These are phyloP conservation scores for Fratercula arctica DNA, from an alignment of 2,797 vertebrate genomes.

Conservation along the genomic window DNA sequence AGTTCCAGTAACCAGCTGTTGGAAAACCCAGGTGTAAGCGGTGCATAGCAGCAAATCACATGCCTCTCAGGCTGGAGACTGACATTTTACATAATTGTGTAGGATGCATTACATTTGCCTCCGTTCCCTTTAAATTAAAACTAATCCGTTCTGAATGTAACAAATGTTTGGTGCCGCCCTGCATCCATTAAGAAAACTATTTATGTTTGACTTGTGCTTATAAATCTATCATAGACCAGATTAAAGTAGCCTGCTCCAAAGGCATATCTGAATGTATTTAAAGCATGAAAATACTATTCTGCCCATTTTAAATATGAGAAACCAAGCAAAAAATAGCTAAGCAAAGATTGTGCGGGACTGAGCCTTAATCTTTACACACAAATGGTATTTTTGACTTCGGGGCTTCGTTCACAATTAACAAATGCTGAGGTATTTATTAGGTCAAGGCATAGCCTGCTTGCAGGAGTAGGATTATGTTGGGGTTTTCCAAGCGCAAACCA, in stretches of 20 bases:
- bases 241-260: neutral
- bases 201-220: neutral
- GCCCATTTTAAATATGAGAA: neutral
- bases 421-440: neutral
- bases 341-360: neutral
- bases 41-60: neutral
- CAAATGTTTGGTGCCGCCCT: neutral
- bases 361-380: neutral
- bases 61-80: neutral
- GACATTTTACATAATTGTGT: neutral
- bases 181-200: neutral
- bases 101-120: neutral
- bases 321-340: neutral
- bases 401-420: neutral
- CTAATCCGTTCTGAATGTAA: neutral
- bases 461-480: neutral
- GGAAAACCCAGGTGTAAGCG: neutral
- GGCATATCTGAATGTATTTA: neutral
- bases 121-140: neutral
- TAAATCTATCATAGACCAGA: neutral
- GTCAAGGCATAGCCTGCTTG: neutral
- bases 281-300: neutral
- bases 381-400: neutral
- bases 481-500: neutral
- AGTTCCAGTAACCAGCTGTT: neutral